Percentiles rank a stretch among this genome's conserved stretches.
These are phyloP conservation scores for Teleogryllus oceanicus DNA, from an alignment of 2,888 invertebrate species.

Conservation along the genomic window DNA sequence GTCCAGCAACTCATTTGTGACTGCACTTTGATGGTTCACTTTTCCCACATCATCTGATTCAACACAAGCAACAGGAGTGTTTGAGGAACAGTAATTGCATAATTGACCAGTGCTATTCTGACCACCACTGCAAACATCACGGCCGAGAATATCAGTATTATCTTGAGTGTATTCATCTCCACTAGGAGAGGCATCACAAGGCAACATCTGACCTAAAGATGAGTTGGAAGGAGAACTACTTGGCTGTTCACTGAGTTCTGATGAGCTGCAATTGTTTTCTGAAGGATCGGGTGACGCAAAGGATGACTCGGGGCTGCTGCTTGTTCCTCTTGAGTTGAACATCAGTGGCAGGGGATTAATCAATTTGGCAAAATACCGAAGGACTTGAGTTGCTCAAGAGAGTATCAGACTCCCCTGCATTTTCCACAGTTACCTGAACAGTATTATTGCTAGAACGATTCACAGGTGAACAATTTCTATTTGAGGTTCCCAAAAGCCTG, in stretches of 20 bases:
- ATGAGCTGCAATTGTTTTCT: not conserved
- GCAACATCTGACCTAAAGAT: not conserved
- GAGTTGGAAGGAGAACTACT: not conserved
- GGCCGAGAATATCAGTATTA: not conserved
- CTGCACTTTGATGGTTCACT: not conserved
- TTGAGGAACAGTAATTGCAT: not conserved
- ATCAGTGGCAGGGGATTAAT: not conserved
- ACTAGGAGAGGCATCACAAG: not conserved
- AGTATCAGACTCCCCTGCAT: not conserved
- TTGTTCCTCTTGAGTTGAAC: not conserved
- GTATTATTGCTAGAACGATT: not conserved
- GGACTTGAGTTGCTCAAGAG: not conserved
- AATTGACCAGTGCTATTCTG: not conserved
- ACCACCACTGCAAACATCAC: not conserved
- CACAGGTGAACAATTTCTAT: not conserved
- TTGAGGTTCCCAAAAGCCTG: conserved; percentile 20
- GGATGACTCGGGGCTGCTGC: not conserved
- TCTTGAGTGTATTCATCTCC: not conserved
- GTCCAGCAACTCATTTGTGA: not conserved
- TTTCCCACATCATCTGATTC: not conserved
- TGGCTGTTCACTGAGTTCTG: not conserved
- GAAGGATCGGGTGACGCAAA: not conserved
- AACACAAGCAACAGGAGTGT: not conserved
- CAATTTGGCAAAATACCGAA: not conserved
- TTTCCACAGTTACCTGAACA: not conserved